phyloP scores from a whole-genome alignment of 1,140 invertebrate species.

The Steinernema feltiae region DNA sequence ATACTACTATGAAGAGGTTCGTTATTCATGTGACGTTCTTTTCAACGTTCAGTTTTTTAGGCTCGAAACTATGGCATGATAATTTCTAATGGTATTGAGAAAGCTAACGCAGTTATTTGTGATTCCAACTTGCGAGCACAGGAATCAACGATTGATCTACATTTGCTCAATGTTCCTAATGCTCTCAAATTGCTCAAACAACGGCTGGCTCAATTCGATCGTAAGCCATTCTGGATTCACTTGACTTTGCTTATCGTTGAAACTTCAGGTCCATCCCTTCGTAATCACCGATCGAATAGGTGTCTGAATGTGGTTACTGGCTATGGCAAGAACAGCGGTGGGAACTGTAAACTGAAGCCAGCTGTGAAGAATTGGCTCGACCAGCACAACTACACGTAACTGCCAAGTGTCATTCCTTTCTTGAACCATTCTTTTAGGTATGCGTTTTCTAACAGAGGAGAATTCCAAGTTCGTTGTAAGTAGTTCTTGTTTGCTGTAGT shows the following conservation, averaged over 20 bases:
- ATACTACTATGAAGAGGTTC: no score
- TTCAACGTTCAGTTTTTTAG: no score
- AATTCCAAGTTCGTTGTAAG: no score
- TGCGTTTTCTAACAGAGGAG: no score
- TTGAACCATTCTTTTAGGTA: no score
- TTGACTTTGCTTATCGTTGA: not conserved
- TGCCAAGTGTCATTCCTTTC: no score
- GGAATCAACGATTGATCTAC: not conserved
- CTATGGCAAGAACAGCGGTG: not conserved
- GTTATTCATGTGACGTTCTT: no score
- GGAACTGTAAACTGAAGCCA: not conserved
- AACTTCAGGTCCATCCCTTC: not conserved
- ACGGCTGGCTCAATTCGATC: not conserved
- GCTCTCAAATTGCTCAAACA: not conserved
- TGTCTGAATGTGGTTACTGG: not conserved
- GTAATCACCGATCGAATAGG: not conserved
- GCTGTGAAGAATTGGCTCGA: not conserved
- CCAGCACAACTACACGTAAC: not conserved
- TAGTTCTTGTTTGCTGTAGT: no score
- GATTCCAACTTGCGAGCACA: not conserved
- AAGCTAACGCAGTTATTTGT: not conserved
- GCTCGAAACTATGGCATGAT: no score
- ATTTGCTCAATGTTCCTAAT: not conserved
- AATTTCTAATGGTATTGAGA: no score
- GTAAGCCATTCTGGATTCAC: not conserved